phyloP scores from a whole-genome alignment of 2,113 vertebrate species.

The Prinia subflava region DNA sequence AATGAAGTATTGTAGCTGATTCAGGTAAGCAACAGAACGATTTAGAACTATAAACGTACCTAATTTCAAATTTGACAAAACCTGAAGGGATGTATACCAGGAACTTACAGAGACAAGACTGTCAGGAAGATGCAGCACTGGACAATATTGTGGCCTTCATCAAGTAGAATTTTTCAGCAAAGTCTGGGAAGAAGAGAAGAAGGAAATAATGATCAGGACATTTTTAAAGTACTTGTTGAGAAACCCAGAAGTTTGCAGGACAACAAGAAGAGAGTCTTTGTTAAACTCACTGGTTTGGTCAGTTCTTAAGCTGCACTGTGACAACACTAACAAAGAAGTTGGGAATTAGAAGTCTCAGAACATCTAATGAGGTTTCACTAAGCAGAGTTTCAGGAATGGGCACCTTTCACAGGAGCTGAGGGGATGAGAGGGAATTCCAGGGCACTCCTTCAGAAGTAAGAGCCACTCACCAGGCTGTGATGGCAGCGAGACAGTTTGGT shows the following conservation, averaged over 20 bases:
- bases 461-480: neutral
- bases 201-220: neutral
- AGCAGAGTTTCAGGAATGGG: neutral
- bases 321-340: neutral
- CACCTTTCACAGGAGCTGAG: neutral
- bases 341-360: neutral
- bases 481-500: neutral
- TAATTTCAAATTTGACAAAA: neutral
- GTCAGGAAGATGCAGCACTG: neutral
- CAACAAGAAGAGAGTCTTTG: neutral
- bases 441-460: neutral
- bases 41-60: neutral
- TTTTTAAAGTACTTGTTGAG: neutral
- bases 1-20: neutral
- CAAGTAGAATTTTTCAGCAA: neutral
- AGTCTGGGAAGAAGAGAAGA: neutral
- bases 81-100: neutral
- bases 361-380: neutral
- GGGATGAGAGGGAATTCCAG: neutral
- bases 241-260: neutral
- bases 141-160: neutral
- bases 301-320: neutral
- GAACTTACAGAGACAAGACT: neutral
- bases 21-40: neutral
- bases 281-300: neutral